Evolutionary conservation across 2,888 invertebrate genomes (phyloP), one percentile per base, ranked within the genome.

Genomic region (Meta bourneti): DNA sequence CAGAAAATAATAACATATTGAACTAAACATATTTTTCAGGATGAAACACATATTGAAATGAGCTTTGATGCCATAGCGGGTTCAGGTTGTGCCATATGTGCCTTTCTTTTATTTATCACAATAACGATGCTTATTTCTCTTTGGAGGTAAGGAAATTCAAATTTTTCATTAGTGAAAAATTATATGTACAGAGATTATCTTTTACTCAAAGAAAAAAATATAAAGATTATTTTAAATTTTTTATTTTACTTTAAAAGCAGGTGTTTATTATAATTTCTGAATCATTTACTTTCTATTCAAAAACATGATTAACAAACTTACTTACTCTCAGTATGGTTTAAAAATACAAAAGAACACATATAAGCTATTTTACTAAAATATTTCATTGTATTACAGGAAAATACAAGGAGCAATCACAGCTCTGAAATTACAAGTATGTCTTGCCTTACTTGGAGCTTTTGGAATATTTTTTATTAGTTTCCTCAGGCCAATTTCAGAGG

Each of bases 381-480:
- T 34, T 34, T 61, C 0, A 11, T 79, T 75, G 51, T n/a, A 49
- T 82, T 34, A 6, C 69, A 93, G 93, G 83, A 89, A 90, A 88
- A 80, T 93, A 54, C 78, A 87, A 49, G 93, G 93, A 83, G 89
- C 92, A 19, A 80, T 91, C 34, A 89, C 86, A 48, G 92, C 89
- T 78, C 74, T 93, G 8, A 93, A 93, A 91, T 34, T 93, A 79
- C 93, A 93, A 89, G 85, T 93, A 54, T 93, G 93, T 52, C 75
- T 93, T 61, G 93, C 93, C 82, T 88, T 93, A 74, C 82, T 93
- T n/a, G 93, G 93, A 89, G 90, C 90, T 92, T 90, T 90, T 61
- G 88, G 80, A 84, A 84, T 92, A 83, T 89, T 92, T 90, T 87
- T 93, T 61, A 88, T 86, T 48, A 89, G 89, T 48, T 61, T 93